A percentile compares a stretch with the other conserved stretches of the same genome.
These are phyloP conservation scores for Drosophila picticornis DNA, from an alignment of 2,888 invertebrate genomes.

Conservation along the genomic window DNA sequence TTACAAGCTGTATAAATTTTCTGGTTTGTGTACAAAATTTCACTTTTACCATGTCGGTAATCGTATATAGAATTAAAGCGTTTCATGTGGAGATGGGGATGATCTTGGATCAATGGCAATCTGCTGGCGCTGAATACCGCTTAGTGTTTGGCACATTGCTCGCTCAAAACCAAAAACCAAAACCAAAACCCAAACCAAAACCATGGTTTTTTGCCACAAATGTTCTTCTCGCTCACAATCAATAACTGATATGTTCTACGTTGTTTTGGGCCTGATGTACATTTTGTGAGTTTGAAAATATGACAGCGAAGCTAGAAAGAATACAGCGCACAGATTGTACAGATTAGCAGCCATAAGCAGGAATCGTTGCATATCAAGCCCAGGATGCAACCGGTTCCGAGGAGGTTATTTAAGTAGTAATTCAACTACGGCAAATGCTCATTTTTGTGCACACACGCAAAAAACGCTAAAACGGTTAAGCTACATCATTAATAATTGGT, in stretches of 20 bases:
- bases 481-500: conserved; percentile 39
- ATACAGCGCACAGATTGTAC: conserved; percentile 7
- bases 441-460: conserved; percentile 40
- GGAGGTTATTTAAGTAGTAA: neutral
- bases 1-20: neutral
- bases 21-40: conserved; percentile 7
- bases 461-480: conserved; percentile 23
- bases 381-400: conserved; percentile 10
- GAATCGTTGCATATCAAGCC: neutral
- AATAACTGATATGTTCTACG: conserved; percentile 58
- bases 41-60: conserved; percentile 15
- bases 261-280: conserved; percentile 29
- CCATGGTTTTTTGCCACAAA: conserved; percentile 7
- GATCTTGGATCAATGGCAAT: conserved; percentile 45
- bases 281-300: conserved; percentile 9
- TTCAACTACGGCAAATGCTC: conserved; percentile 44
- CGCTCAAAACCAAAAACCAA: conserved; percentile 24
- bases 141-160: conserved; percentile 69
- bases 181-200: conserved; percentile 15
- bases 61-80: conserved; percentile 8
- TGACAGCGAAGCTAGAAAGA: conserved; percentile 12
- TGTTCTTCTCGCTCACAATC: conserved; percentile 40
- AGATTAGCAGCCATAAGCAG: conserved; percentile 35
- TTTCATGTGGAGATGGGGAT: conserved; percentile 14
- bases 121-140: conserved; percentile 44